Conservation (phyloP, 1,140 invertebrate genomes). For the Meloidogyne chitwoodi region DNA sequence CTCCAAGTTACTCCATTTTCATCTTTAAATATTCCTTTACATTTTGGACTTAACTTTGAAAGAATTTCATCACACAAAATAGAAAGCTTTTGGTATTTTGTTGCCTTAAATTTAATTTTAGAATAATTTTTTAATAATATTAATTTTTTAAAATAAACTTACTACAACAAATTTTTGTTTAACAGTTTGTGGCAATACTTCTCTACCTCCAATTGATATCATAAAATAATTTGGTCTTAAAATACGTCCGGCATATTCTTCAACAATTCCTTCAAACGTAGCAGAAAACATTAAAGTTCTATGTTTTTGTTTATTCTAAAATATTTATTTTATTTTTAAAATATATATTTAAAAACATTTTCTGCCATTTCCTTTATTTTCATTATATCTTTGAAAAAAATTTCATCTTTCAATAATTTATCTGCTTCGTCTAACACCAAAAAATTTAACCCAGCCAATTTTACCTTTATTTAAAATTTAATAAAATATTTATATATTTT, state of each 20-base stretch:
- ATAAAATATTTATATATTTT: conserved; percentile 14
- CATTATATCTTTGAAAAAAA: not conserved
- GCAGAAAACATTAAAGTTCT: conserved; percentile 31
- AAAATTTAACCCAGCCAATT: conserved; percentile 27
- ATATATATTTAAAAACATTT: not conserved
- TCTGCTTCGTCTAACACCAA: conserved; percentile 54
- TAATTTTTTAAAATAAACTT: not conserved
- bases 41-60: not conserved
- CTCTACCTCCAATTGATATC: conserved; percentile 6
- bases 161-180: conserved; percentile 24
- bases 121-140: not conserved
- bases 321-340: not conserved
- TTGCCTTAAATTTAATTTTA: not conserved
- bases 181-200: conserved; percentile 10
- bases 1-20: not conserved
- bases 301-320: not conserved
- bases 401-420: conserved; percentile 43
- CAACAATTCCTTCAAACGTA: conserved; percentile 16
- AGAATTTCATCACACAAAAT: not conserved
- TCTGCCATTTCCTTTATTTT: not conserved
- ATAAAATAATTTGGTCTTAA: conserved; percentile 22
- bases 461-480: conserved; percentile 20
- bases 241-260: not conserved
- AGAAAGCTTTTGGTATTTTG: not conserved
- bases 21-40: not conserved